A percentile compares a stretch with the other conserved stretches of the same genome.
phyloP scores from a whole-genome alignment of 2,888 invertebrate genomes.

The Drosophila rubida region DNA sequence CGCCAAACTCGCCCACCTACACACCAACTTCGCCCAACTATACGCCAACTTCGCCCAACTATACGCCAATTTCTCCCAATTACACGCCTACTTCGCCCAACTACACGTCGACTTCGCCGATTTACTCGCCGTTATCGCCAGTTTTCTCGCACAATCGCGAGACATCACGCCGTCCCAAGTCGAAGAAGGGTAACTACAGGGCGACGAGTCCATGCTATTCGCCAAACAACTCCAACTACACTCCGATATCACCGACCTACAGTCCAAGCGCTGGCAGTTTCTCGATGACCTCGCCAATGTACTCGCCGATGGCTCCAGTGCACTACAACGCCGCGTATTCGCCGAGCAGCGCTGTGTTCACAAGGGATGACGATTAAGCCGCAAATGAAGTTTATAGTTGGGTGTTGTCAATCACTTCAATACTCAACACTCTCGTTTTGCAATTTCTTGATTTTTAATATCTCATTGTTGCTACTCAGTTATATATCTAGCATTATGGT shows the following conservation, averaged over 20 bases:
- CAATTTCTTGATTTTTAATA: too few species aligned
- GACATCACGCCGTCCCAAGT: conserved; percentile 69
- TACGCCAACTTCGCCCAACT: conserved; percentile 92
- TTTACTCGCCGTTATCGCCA: not conserved
- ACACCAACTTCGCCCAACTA: conserved; percentile 93
- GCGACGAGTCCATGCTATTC: conserved; percentile 89
- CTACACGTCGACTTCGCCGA: not conserved
- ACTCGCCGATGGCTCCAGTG: conserved; percentile 92
- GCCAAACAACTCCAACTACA: conserved; percentile 92
- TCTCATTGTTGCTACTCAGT: too few species aligned
- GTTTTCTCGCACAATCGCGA: conserved; percentile 87
- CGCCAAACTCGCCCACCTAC: conserved; percentile 87
- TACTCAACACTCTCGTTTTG: too few species aligned
- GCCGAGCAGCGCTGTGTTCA: conserved; percentile 86
- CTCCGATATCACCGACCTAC: conserved; percentile 90
- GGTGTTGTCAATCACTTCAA: too few species aligned
- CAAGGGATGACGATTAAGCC: conserved; percentile 79
- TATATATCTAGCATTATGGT: too few species aligned
- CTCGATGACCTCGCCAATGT: conserved; percentile 89
- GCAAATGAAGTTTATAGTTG: not conserved
- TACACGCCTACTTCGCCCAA: conserved; percentile 87
- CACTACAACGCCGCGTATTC: conserved; percentile 91
- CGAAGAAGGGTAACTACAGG: conserved; percentile 87
- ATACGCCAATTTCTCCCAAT: conserved; percentile 93
- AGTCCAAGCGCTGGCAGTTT: conserved; percentile 88